Conservation (phyloP, 2,113 vertebrate genomes). For the Channa argus region DNA sequence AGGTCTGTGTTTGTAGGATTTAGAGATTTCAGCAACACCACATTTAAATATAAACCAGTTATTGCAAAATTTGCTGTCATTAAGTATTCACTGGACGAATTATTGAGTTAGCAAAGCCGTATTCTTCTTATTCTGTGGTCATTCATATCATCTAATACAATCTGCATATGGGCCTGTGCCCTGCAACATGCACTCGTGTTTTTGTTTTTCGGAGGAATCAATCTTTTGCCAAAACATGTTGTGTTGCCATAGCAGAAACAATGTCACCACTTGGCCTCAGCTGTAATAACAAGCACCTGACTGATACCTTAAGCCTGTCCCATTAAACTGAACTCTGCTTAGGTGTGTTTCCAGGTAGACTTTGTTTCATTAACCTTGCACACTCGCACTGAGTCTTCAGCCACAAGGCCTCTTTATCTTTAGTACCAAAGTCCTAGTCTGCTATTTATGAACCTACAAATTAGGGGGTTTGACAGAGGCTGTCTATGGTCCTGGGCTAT, state of each 20-base stretch:
- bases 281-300: constrained; percentile 60
- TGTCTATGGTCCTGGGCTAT: constrained; percentile 74
- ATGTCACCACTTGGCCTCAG: constrained; percentile 34
- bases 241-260: constrained; percentile 49
- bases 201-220: not conserved
- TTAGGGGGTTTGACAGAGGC: constrained; percentile 73
- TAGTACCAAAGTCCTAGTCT: constrained; percentile 64
- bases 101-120: not conserved
- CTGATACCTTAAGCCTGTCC: constrained; percentile 56
- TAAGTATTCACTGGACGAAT: constrained; percentile 28
- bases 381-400: constrained; percentile 48
- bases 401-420: constrained; percentile 70
- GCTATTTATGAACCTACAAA: constrained; percentile 81
- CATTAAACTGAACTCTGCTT: constrained; percentile 56
- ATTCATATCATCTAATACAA: constrained; percentile 3
- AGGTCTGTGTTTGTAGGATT: not conserved
- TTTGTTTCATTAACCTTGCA: constrained; percentile 55
- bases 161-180: not conserved
- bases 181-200: not conserved
- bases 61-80: constrained; percentile 30
- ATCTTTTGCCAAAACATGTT: constrained; percentile 49
- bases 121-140: constrained; percentile 8
- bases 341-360: constrained; percentile 77
- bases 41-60: constrained; percentile 4
- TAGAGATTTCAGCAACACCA: not conserved